phyloP scores from a whole-genome alignment of 1,140 invertebrate genomes.

The Lepidurus packardi region DNA sequence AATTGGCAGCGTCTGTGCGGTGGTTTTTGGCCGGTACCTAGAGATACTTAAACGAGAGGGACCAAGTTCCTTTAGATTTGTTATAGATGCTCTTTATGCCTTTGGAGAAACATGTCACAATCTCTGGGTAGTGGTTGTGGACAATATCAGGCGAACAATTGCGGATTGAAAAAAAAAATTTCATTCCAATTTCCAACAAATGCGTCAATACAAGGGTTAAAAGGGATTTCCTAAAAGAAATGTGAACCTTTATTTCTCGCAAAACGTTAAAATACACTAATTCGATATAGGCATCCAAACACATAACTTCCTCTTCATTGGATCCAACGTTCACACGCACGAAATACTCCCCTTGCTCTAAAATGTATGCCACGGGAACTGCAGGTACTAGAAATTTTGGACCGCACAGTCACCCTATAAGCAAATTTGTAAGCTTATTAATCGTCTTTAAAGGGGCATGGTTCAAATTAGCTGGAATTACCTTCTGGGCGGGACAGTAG shows the following conservation, averaged over 20 bases:
- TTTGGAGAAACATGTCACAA: conserved; percentile 10
- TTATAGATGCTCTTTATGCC: neutral
- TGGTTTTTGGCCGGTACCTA: neutral
- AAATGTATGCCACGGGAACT: conserved; percentile 23
- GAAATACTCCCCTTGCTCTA: conserved; percentile 27
- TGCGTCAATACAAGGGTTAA: neutral
- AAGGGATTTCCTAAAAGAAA: neutral
- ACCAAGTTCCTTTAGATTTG: neutral
- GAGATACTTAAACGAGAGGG: conserved; percentile 9
- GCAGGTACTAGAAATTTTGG: conserved; percentile 23
- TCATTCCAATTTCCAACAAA: neutral
- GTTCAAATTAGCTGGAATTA: neutral
- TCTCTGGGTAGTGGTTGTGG: neutral
- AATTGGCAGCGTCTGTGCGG: neutral
- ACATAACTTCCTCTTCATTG: conserved; percentile 19
- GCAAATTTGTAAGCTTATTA: neutral
- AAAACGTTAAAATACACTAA: conserved; percentile 18
- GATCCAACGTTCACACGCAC: conserved; percentile 17
- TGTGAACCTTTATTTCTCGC: neutral
- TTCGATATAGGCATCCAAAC: conserved; percentile 7
- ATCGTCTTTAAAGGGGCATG: neutral
- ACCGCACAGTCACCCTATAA: conserved; percentile 29
- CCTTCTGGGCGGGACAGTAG: conserved; percentile 29
- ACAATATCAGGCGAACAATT: neutral
- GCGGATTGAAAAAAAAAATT: neutral